A percentile compares a stretch with the other conserved stretches of the same genome.
These are phyloP conservation scores for Adineta ricciae DNA, from an alignment of 2,888 invertebrate genomes.

Conservation along the genomic window DNA sequence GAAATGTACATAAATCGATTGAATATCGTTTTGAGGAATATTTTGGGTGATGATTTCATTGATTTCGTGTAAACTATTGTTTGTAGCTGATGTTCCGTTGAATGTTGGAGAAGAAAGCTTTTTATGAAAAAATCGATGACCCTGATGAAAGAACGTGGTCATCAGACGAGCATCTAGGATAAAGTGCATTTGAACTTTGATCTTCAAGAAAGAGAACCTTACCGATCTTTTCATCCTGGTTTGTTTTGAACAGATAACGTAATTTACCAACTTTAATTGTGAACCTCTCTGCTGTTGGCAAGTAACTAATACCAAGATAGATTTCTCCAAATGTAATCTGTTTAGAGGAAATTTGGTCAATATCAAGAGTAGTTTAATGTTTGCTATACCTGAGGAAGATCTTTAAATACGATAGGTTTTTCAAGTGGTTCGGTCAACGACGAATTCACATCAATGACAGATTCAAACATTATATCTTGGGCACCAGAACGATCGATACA, in stretches of 20 bases:
- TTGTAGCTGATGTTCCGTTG: background rate
- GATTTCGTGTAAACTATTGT: background rate
- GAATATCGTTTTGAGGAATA: slow-evolving; percentile 1
- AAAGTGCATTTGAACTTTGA: background rate
- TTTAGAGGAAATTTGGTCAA: background rate
- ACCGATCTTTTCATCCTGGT: background rate
- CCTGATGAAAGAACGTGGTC: background rate
- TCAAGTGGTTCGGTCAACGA: background rate
- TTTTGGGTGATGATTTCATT: background rate
- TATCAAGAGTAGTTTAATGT: background rate
- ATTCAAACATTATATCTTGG: slow-evolving; percentile 6
- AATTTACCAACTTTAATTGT: background rate
- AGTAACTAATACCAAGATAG: background rate
- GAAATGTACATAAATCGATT: background rate
- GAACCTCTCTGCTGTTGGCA: background rate
- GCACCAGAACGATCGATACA: background rate
- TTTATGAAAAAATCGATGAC: slow-evolving; percentile 5
- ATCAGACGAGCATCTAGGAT: background rate
- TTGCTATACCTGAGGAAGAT: background rate
- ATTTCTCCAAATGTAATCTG: background rate
- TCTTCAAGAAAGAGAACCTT: background rate
- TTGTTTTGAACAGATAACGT: background rate
- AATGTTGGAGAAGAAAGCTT: background rate
- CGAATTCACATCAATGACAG: background rate
- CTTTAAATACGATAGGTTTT: background rate